Evolutionary conservation across 2,113 vertebrate genomes (phyloP).

Genomic region (Gymnarchus niloticus): DNA sequence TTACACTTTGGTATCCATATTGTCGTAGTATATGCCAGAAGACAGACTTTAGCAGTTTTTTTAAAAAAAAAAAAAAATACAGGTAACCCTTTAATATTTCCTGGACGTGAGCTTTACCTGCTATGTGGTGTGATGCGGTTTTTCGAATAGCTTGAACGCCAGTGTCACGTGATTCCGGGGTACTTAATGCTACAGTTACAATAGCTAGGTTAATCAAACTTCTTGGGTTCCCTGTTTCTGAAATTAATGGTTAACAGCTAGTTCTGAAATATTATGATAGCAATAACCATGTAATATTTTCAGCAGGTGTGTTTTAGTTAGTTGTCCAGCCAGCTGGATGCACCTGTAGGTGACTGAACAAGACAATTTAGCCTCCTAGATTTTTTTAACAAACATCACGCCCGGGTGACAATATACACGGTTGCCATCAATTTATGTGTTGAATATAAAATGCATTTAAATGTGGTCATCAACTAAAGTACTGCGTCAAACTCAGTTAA

Average conservation of each 20-base stretch:
- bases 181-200: background rate
- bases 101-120: background rate
- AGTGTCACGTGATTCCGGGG: background rate
- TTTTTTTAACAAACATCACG: background rate
- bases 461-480: background rate
- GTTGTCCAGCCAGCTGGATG: background rate
- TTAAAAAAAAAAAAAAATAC: too few relatives aligned
- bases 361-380: background rate
- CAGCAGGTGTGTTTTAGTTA: background rate
- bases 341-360: background rate
- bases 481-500: too few relatives aligned
- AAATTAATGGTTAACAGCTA: background rate
- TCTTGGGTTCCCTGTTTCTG: background rate
- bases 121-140: background rate
- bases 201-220: background rate
- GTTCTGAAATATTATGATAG: background rate
- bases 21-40: background rate
- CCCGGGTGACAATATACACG: background rate
- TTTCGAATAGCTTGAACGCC: background rate
- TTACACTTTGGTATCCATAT: background rate
- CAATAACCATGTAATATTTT: background rate
- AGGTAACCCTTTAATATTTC: conserved; percentile 1
- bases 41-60: background rate
- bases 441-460: background rate
- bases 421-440: background rate